These are phyloP conservation scores for Gobionotothen gibberifrons DNA, from an alignment of 2,797 vertebrate species.

Conservation along the genomic window DNA sequence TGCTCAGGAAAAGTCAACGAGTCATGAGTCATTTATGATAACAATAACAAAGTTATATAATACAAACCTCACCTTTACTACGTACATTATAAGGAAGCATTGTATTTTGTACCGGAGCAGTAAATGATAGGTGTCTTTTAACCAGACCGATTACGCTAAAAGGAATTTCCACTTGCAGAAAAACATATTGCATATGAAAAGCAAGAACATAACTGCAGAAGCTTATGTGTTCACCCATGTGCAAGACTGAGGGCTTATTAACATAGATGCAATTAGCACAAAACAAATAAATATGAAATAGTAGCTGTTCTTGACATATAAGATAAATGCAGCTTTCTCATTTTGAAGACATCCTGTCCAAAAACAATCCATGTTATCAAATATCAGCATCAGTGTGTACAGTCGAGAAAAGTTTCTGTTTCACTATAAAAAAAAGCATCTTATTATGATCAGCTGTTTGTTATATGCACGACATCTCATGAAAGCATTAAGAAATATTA, in stretches of 20 bases:
- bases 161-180: not conserved
- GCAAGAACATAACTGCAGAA: not conserved
- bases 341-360: not conserved
- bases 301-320: too few species aligned
- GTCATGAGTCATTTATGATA: conserved; percentile 30
- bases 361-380: not conserved
- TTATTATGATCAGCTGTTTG: not conserved
- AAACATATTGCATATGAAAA: not conserved
- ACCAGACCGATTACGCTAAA: not conserved
- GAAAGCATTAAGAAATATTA: not conserved
- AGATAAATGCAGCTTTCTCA: not conserved
- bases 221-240: not conserved
- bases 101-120: not conserved
- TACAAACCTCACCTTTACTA: not conserved
- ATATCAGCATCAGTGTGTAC: conserved; percentile 1
- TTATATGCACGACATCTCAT: not conserved
- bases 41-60: conserved; percentile 1
- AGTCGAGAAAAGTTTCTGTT: not conserved
- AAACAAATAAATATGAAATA: not conserved
- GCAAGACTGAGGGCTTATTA: not conserved
- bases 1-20: not conserved
- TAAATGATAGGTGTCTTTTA: not conserved
- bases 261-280: not conserved
- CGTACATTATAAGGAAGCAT: conserved; percentile 38
- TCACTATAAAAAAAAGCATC: not conserved